Base-by-base conservation (phyloP, 2,797 vertebrate species). In the Eleutherodactylus coqui region DNA sequence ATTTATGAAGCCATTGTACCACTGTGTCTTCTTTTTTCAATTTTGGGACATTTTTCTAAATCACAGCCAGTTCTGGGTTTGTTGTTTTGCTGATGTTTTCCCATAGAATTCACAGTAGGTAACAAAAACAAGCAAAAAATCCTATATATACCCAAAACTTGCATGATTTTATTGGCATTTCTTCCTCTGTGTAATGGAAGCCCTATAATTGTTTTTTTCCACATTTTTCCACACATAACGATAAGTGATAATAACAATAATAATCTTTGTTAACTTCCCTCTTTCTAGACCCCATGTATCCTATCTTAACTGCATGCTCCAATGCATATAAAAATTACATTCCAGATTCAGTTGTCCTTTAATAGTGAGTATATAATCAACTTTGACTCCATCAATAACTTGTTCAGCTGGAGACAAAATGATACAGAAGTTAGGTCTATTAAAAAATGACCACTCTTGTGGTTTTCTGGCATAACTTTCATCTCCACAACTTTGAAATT, bases 391-490 rank as follows among this genome's bases (percentile, higher is more conserved):
- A 72, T 82, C 47, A 51, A 49, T 70, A 82, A 69, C 79, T 69
- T 69, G 11, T 53, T 49, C 9, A 82, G 45, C 64, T 72, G 34
- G 79, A 72, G 79, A 82, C 79, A 82, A 53, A 82, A 82, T 81
- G 60, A 72, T 82, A 82, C 17, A 69, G 79, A 81, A 81, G 38
- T 81, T 81, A 36, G 80, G 51, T 83, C 53, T 83, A 55, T 75
- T 83, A 73, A 75, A 83, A 83, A 83, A 73, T 83, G 81, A 73
- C 81, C 70, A 75, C 49, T 73, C 64, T 53, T 83, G 69, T 83
- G 81, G 53, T 73, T 73, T 83, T 83, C 27, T 55, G 36, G 69
- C 49, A 58, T 75, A 84, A 47, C 72, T 84, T 76, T 84, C 51
- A 76, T 76, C 69, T 75, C 55, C 27, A 45, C 13, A 62, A 75